Percentiles rank a stretch among this genome's conserved stretches.
Evolutionary conservation across 2,888 invertebrate species (phyloP).

Genomic region (Cactoblastis cactorum): DNA sequence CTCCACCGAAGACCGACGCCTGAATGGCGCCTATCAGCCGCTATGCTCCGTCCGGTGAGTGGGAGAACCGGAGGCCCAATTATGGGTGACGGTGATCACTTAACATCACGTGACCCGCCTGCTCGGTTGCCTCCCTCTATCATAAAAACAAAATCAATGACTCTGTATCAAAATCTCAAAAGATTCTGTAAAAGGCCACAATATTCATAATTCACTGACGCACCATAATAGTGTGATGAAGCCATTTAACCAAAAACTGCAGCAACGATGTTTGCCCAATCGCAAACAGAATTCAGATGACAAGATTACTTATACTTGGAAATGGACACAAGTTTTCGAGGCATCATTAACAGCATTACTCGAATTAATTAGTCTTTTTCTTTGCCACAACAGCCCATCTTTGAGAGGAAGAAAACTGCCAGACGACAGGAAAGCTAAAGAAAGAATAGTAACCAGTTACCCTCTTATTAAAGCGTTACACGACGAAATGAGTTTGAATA

Average conservation of each 20-base stretch:
- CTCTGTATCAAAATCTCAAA: slow-evolving; percentile 42
- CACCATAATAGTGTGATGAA: slow-evolving; percentile 64
- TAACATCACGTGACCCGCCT: no score
- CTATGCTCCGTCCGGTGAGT: no score
- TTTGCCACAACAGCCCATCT: slow-evolving; percentile 21
- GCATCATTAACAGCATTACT: slow-evolving; percentile 71
- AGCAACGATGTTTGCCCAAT: slow-evolving; percentile 48
- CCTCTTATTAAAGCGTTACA: not conserved
- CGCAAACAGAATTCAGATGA: slow-evolving; percentile 67
- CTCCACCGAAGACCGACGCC: no score
- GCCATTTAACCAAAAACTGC: slow-evolving; percentile 72
- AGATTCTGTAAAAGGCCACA: slow-evolving; percentile 48
- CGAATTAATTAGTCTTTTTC: slow-evolving; percentile 60
- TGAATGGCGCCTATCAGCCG: no score
- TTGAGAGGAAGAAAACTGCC: not conserved
- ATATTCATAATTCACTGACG: slow-evolving; percentile 51
- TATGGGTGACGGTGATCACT: no score
- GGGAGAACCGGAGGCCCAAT: no score
- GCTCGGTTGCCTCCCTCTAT: no score
- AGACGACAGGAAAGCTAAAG: not conserved
- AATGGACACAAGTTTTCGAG: slow-evolving; percentile 58
- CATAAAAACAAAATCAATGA: slow-evolving; percentile 34
- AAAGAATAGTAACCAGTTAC: not conserved
- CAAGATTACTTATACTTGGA: slow-evolving; percentile 74
- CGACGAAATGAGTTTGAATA: not conserved